Evolutionary conservation across 2,797 vertebrate species (phyloP).

Genomic region (Danio kyathit): DNA sequence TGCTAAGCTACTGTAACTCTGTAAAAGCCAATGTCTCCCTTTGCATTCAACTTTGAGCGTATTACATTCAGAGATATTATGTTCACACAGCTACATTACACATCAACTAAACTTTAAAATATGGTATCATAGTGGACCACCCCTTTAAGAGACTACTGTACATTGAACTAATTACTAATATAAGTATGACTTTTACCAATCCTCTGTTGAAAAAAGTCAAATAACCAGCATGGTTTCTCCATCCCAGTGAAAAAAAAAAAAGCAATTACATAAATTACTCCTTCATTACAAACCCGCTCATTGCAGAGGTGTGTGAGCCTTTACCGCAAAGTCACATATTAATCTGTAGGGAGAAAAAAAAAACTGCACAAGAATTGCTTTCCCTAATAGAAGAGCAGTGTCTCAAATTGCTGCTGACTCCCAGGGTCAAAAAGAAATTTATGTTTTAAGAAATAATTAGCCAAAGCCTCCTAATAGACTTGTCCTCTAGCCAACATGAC

Average conservation of each 20-base stretch:
- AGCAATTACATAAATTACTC: conserved; percentile 46
- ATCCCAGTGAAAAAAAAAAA: neutral
- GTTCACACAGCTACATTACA: too few relatives aligned
- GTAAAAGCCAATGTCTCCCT: too few relatives aligned
- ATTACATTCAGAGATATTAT: too few relatives aligned
- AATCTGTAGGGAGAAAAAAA: conserved; percentile 57
- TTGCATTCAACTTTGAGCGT: too few relatives aligned
- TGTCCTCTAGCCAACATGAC: conserved; percentile 77
- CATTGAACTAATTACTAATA: neutral
- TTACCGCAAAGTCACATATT: conserved; percentile 59
- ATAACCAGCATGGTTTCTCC: conserved; percentile 14
- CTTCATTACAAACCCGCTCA: conserved; percentile 46
- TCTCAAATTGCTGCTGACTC: conserved; percentile 55
- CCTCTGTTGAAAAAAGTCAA: conserved; percentile 9
- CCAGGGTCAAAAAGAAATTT: conserved; percentile 74
- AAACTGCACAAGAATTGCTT: conserved; percentile 56
- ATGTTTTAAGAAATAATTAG: conserved; percentile 78
- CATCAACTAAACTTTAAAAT: too few relatives aligned
- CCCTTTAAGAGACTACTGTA: too few relatives aligned
- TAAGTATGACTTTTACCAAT: neutral
- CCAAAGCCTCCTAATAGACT: conserved; percentile 73
- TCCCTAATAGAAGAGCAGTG: conserved; percentile 67
- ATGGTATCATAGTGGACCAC: too few relatives aligned
- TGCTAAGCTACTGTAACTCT: too few relatives aligned
- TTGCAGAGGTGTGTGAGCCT: conserved; percentile 47